These are phyloP conservation scores for Macrotus californicus DNA, from an alignment of 2,113 vertebrate genomes.

Conservation along the genomic window DNA sequence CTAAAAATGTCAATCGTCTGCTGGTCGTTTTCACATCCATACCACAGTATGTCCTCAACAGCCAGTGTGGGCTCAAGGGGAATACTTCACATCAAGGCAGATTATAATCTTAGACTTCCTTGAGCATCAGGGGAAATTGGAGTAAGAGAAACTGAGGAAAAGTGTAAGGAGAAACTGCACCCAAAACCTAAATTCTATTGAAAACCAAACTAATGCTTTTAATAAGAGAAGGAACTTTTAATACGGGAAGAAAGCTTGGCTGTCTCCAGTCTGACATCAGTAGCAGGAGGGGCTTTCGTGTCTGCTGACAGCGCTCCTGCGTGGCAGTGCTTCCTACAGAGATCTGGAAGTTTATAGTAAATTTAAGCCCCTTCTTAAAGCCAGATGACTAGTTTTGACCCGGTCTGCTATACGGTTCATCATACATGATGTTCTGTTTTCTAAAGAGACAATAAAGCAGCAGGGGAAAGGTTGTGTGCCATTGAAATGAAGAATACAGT, in stretches of 20 bases:
- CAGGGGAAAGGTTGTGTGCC: too few species aligned
- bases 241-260: rapidly evolving
- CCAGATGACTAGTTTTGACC: neutral
- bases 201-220: neutral
- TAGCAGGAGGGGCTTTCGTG: neutral
- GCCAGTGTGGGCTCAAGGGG: slow-evolving; percentile 85
- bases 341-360: neutral
- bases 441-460: neutral
- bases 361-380: neutral
- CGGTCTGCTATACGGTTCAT: rapidly evolving
- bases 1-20: slow-evolving; percentile 90
- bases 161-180: slow-evolving; percentile 64
- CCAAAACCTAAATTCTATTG: neutral
- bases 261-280: neutral
- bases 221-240: neutral
- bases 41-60: slow-evolving; percentile 84
- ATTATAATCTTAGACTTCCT: slow-evolving; percentile 88
- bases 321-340: neutral
- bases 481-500: neutral
- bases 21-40: slow-evolving; percentile 85
- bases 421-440: neutral
- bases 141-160: slow-evolving; percentile 73
- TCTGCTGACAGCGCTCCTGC: rapidly evolving
- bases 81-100: slow-evolving; percentile 88
- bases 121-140: slow-evolving; percentile 88